phyloP scores from a whole-genome alignment of 2,113 vertebrate genomes.

The Scophthalmus maximus region DNA sequence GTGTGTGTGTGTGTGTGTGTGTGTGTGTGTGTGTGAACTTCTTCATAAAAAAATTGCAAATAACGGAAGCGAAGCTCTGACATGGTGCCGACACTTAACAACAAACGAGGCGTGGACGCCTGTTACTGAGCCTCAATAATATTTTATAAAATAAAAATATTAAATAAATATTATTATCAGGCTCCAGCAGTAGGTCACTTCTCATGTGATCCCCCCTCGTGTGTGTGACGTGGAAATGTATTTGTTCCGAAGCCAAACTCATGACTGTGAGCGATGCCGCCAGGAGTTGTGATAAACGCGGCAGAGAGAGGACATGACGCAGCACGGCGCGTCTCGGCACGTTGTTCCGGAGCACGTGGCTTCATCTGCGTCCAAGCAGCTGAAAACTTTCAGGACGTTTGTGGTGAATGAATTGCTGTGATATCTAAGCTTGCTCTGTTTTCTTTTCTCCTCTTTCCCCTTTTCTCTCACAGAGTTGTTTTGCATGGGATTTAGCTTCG shows the following conservation, averaged over 20 bases:
- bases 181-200: background rate
- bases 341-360: background rate
- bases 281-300: background rate
- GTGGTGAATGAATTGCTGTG: background rate
- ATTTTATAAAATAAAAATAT: no score
- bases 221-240: slow-evolving; percentile 29
- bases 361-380: background rate
- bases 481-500: slow-evolving; percentile 90
- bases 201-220: slow-evolving; percentile 25
- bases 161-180: no score
- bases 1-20: no score
- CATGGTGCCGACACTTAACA: background rate
- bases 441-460: background rate
- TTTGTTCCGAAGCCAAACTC: slow-evolving; percentile 50
- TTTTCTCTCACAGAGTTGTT: slow-evolving; percentile 86
- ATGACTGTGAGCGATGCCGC: slow-evolving; percentile 30
- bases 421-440: background rate
- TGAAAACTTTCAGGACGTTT: background rate
- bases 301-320: background rate
- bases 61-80: background rate
- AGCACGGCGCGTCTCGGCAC: background rate
- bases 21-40: no score
- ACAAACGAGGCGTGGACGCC: background rate
- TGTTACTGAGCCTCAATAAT: background rate
- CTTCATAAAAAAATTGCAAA: no score